phyloP scores from a whole-genome alignment of 2,113 vertebrate genomes.

The Poecilia latipinna region DNA sequence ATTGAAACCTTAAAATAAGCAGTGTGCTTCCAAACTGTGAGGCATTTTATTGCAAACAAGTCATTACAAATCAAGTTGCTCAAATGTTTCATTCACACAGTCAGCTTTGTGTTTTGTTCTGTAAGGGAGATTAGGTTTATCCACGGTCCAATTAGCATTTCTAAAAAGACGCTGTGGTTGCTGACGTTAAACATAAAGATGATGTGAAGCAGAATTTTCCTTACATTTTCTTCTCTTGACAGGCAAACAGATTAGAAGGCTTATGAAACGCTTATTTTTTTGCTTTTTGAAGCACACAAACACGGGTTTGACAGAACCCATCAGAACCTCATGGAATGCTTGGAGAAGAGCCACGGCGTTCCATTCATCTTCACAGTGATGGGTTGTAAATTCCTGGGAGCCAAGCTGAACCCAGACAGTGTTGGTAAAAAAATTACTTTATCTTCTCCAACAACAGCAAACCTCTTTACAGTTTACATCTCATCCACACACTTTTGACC shows the following conservation, averaged over 20 bases:
- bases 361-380: constrained; percentile 28
- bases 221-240: constrained; percentile 27
- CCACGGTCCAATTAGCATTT: constrained; percentile 53
- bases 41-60: not conserved
- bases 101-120: constrained; percentile 30
- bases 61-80: not conserved
- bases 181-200: constrained; percentile 36
- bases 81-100: constrained; percentile 26
- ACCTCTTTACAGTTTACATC: not conserved
- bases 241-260: constrained; percentile 61
- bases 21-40: not conserved
- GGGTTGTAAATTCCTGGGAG: constrained; percentile 30
- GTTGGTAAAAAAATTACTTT: not conserved
- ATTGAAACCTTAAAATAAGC: not conserved
- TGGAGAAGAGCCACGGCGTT: constrained; percentile 29
- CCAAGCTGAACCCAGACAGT: not conserved
- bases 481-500: not conserved
- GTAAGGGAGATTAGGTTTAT: constrained; percentile 46
- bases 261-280: constrained; percentile 40
- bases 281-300: constrained; percentile 15
- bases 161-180: constrained; percentile 28
- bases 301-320: constrained; percentile 39
- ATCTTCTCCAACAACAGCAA: not conserved
- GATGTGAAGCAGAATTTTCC: constrained; percentile 35
- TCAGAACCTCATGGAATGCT: constrained; percentile 30